A percentile compares a stretch with the other conserved stretches of the same genome.
Evolutionary conservation across 2,888 invertebrate genomes (phyloP).

Genomic region (Pristionchus mayeri): DNA sequence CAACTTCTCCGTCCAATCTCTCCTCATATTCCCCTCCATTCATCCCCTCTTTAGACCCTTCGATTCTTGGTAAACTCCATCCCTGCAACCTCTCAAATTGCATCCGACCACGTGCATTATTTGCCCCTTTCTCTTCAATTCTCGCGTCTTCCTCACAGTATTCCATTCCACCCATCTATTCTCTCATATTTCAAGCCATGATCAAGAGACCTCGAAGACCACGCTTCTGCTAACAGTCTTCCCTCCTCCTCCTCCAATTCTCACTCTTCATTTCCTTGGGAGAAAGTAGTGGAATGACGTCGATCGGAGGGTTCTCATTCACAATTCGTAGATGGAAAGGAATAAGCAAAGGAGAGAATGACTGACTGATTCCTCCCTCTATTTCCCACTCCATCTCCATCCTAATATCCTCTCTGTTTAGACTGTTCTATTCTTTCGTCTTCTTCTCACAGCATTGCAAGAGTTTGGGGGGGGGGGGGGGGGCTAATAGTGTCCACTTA

Average conservation of each 20-base stretch:
- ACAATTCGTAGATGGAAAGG: background rate
- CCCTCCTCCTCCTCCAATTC: no score
- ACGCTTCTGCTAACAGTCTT: background rate
- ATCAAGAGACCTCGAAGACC: no score
- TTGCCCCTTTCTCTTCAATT: background rate
- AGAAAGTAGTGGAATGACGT: no score
- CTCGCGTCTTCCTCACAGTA: background rate
- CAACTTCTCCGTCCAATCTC: constrained; percentile 33
- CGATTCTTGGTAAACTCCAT: background rate
- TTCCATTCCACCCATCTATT: background rate
- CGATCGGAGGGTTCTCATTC: no score
- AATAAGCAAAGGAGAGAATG: constrained; percentile 1
- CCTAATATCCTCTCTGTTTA: background rate
- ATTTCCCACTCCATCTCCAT: background rate
- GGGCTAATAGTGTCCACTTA: no score
- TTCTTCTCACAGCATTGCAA: no score
- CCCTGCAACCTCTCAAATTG: constrained; percentile 22
- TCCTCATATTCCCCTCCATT: background rate
- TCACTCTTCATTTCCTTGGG: no score
- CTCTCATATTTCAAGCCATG: no score
- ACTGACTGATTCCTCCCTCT: background rate
- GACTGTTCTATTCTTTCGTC: no score
- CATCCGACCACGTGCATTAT: background rate
- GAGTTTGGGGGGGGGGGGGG: no score
- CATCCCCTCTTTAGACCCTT: background rate